Base-by-base conservation (phyloP, 2,888 invertebrate species). In the Drosophila stalkeri region DNA sequence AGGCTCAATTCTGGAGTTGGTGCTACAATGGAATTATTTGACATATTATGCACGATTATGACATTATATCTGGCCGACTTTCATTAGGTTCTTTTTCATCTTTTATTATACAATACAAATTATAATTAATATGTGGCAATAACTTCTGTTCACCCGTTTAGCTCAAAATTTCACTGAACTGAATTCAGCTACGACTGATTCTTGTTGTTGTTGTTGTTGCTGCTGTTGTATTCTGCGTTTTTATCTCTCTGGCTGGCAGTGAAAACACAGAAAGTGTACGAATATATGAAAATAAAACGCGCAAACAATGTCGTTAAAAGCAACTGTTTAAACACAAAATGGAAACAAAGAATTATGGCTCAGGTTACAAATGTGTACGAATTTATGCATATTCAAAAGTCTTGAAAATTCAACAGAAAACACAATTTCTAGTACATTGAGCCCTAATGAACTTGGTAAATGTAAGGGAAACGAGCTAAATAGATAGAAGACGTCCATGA, bases 321-420 rank as follows among this genome's bases (percentile, higher is more conserved):
- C 90, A 84, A 75, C 90, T 84, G 83, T 84, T 81, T 64, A 70
- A 83, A 84, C 72, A 84, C 57, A 31, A 57, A 68, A 72, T 41
- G 55, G 49, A 60, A 71, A 75, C 70, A 82, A 70, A 68, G 57
- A 76, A 70, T 51, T 51, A 55, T n/a, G 54, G 23, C 49, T 46
- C 27, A 60, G 55, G 54, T 67, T 62, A 60, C 49, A 43, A 43
- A 68, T 52, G 43, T 18, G 31, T 31, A 49, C 54, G 54, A 49
- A 43, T 75, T 12, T 67, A 54, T 44, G 11, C 43, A 23, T 49
- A 23, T 46, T 18, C 16, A 39, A 62, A 35, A 37, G 27, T 49
- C 23, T 41, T 27, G 56, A 55, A 55, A 23, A 57, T 20, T 57
- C 5, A 23, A 18, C n/a, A 11, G 18, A 0, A 37, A 37, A n/a